These are phyloP conservation scores for Sycophila texana DNA, from an alignment of 2,888 invertebrate genomes.

Conservation along the genomic window DNA sequence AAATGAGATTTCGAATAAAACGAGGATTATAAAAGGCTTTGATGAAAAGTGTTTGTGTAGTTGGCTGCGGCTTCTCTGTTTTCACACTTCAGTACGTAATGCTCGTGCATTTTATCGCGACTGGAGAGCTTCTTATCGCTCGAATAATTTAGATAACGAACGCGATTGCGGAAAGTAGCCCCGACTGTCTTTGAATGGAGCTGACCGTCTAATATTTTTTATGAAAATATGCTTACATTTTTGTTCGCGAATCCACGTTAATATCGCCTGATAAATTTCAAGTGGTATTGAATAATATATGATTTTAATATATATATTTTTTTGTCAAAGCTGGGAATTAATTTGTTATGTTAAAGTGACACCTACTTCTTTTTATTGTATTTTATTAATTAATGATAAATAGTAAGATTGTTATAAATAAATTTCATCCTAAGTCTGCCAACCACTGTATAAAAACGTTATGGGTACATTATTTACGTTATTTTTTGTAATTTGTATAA, in stretches of 20 bases:
- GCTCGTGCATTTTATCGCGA: constrained; percentile 11
- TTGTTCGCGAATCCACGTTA: neutral
- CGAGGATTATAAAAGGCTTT: neutral
- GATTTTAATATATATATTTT: neutral
- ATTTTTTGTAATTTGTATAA: too few relatives aligned
- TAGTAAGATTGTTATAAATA: too few relatives aligned
- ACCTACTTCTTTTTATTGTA: too few relatives aligned
- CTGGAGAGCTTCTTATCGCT: neutral
- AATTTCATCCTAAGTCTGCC: too few relatives aligned
- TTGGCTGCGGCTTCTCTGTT: neutral
- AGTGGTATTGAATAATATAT: neutral
- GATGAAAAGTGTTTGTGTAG: neutral
- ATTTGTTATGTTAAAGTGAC: neutral
- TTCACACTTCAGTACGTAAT: neutral
- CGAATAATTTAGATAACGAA: constrained; percentile 36
- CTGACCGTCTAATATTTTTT: neutral
- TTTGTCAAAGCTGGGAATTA: neutral
- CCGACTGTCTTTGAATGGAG: neutral
- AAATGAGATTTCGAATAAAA: neutral
- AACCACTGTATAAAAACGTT: too few relatives aligned
- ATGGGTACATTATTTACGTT: too few relatives aligned
- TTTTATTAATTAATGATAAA: too few relatives aligned
- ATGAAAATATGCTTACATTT: neutral
- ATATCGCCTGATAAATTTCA: neutral
- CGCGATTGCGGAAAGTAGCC: neutral